Conservation (phyloP, 2,797 vertebrate genomes). For the Helarctos malayanus region DNA sequence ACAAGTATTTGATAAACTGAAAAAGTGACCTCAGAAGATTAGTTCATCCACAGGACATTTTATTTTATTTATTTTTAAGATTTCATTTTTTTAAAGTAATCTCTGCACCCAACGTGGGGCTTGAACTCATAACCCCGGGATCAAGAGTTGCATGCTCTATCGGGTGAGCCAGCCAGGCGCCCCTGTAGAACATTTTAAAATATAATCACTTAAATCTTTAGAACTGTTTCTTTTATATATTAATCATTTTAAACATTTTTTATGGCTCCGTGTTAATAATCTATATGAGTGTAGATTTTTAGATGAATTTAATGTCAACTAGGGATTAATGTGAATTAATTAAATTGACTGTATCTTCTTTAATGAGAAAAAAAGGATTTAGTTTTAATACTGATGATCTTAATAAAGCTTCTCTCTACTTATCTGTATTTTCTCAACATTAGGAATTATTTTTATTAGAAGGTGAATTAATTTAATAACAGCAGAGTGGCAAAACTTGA, state of each 20-base stretch:
- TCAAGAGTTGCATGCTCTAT: background rate
- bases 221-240: slow-evolving; percentile 82
- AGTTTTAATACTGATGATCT: slow-evolving; percentile 97
- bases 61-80: background rate
- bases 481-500: slow-evolving; percentile 84
- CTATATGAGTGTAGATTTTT: slow-evolving; percentile 91
- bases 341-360: slow-evolving; percentile 97
- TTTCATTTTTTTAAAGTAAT: background rate
- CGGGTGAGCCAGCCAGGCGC: background rate
- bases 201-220: background rate
- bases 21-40: slow-evolving; percentile 27
- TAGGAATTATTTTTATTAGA: slow-evolving; percentile 94
- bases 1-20: slow-evolving; percentile 6
- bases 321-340: slow-evolving; percentile 98
- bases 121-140: background rate
- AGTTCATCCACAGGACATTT: slow-evolving; percentile 56
- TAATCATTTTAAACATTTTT: slow-evolving; percentile 81
- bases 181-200: slow-evolving; percentile 50
- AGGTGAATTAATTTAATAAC: slow-evolving; percentile 91
- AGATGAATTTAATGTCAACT: slow-evolving; percentile 96
- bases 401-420: slow-evolving; percentile 94
- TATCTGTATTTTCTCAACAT: slow-evolving; percentile 95
- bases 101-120: background rate
- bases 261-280: slow-evolving; percentile 89
- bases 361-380: slow-evolving; percentile 98